These are phyloP conservation scores for Psittacula echo DNA, from an alignment of 2,797 vertebrate genomes.

Conservation along the genomic window DNA sequence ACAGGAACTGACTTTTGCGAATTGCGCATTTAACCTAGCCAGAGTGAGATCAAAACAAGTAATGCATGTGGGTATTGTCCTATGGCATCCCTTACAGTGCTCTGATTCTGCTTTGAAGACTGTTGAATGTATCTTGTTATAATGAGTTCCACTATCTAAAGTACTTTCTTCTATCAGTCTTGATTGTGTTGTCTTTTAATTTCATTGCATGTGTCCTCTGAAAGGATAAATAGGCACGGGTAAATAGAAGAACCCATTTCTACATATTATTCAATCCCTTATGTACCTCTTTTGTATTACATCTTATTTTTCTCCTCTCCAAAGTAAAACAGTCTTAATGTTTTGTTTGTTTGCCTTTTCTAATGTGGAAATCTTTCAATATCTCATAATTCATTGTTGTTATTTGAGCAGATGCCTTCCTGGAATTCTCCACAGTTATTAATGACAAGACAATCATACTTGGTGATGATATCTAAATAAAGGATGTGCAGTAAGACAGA, in stretches of 20 bases:
- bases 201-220: neutral
- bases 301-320: constrained; percentile 32
- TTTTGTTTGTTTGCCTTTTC: constrained; percentile 48
- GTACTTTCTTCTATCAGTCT: constrained; percentile 2
- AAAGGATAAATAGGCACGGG: constrained; percentile 14
- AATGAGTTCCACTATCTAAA: neutral
- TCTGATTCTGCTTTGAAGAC: neutral
- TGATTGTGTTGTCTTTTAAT: constrained; percentile 34
- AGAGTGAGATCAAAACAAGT: constrained; percentile 39
- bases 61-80: neutral
- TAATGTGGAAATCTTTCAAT: neutral
- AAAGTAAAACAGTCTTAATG: constrained; percentile 16
- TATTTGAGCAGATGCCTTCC: constrained; percentile 35
- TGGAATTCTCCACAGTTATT: constrained; percentile 37
- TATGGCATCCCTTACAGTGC: neutral
- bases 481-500: neutral
- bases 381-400: neutral
- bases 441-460: neutral
- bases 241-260: constrained; percentile 17
- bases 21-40: constrained; percentile 44
- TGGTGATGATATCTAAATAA: neutral
- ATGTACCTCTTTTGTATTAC: neutral
- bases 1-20: constrained; percentile 26
- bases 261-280: neutral
- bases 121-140: neutral